Evolutionary conservation across 2,888 invertebrate genomes (phyloP).

Genomic region (Hemistola chrysoprasaria): DNA sequence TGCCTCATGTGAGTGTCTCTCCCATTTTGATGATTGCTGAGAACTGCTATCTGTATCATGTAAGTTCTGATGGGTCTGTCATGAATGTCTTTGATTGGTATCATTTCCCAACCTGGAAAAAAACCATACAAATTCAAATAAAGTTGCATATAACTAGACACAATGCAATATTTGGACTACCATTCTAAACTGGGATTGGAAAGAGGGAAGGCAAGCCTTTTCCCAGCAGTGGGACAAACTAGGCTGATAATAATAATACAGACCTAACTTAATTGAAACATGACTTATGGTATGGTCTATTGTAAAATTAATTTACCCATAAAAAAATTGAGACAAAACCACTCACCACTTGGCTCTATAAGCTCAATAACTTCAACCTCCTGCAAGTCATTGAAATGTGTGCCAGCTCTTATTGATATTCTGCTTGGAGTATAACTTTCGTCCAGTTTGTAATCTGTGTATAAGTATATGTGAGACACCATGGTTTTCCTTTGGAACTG

Average conservation of each 20-base stretch:
- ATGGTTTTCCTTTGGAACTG: conserved; percentile 98
- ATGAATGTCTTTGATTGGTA: conserved; percentile 93
- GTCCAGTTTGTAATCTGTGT: conserved; percentile 98
- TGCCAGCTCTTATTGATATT: conserved; percentile 95
- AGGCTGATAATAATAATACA: too few species aligned
- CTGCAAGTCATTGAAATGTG: conserved; percentile 97
- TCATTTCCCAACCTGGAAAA: conserved; percentile 94
- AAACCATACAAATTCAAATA: conserved; percentile 14
- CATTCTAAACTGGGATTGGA: too few species aligned
- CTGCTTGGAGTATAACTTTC: conserved; percentile 99
- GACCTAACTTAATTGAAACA: too few species aligned
- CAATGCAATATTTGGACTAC: too few species aligned
- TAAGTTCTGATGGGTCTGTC: conserved; percentile 96
- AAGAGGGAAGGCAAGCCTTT: too few species aligned
- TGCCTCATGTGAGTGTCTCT: conserved; percentile 99
- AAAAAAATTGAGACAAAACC: neutral
- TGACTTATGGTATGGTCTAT: too few species aligned
- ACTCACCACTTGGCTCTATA: conserved; percentile 91
- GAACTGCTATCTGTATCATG: conserved; percentile 97
- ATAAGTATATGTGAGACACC: conserved; percentile 97
- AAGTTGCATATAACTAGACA: too few species aligned
- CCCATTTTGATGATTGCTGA: conserved; percentile 99
- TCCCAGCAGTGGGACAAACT: too few species aligned
- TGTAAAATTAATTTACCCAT: neutral
- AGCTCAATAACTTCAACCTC: conserved; percentile 97